Base-by-base conservation (phyloP, 2,888 invertebrate species). In the Panzeria rudis region DNA sequence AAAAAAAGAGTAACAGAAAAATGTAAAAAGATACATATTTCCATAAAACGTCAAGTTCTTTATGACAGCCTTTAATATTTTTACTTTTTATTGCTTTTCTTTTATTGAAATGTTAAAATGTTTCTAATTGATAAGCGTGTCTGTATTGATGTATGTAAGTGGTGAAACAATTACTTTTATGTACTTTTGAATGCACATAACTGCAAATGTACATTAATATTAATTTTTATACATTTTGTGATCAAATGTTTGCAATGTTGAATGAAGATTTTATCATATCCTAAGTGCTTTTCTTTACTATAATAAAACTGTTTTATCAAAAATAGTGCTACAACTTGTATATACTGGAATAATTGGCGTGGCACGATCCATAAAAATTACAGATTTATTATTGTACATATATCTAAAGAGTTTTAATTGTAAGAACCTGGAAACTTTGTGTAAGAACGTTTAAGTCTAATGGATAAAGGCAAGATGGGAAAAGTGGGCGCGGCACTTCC, bases 51-150 rank as follows among this genome's bases (percentile, higher is more conserved):
- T 79, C 62, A 62, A 69, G 32, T 75, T 56, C 54, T 54, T 69
- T 66, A 84, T 80, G 71, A 71, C 59, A 75, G 66, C 11, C 11
- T 54, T 71, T 47, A 56, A 54, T 59, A 71, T 47, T 66, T 71
- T 72, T 72, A 64, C 59, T 64, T 79, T 75, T 84, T 79, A 71
- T 69, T 71, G 71, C 35, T 76, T 32, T 59, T 44, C 23, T 76
- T 84, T 79, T 66, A 71, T 59, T 64, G 59, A 79, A 76, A 71
- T 69, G 41, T 71, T 41, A 59, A 75, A 79, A 84, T 59, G 75
- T 17, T 71, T 61, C 59, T 79, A 84, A 79, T 79, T 84, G 83
- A 62, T 75, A 69, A 35, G 54, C 59, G 32, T 13, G n/a, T 38
- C 25, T 6, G 23, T 23, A 13, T 62, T 20, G 8, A 23, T 17